Evolutionary conservation across 37 sponge, comb jelly and placozoan species (phyloP), one percentile per base, ranked within the genome.

Genomic region (Amphimedon queenslandica): DNA sequence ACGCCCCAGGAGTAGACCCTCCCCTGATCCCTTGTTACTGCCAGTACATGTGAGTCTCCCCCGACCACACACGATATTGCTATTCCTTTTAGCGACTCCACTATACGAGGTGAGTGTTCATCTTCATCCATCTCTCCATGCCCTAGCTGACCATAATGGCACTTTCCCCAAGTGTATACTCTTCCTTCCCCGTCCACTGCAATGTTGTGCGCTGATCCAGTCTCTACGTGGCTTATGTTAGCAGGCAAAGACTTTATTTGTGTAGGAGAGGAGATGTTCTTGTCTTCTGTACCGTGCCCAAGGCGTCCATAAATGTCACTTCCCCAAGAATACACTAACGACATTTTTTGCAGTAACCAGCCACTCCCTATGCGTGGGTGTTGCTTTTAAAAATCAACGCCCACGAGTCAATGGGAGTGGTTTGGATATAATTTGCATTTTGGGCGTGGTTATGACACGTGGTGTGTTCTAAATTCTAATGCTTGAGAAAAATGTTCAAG

Each of bases 271-370:
- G 39, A 21, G 23, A 58, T 63, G 36, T 82, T 83, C 16, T 33
- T 43, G 79, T 88, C 78, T 30, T 82, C 83, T 1, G 89, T 88
- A 1, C 89, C 89, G 16, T 63, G 63, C 8, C 89, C 89, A 13
- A 88, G 76, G 28, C 89, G 57, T 10, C 89, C 89, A 51, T 88
- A 88, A 13, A 82, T 78, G 58, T 88, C 89, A 61, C 89, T 88
- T 25, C 89, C 89, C 89, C 89, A 88, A 37, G 71, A 40, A 83
- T 80, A 88, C 29, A 87, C 16, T 4, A 70, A 27, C 83, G 67
- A 74, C 25, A 47, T 18, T 47, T 47, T n/a, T n/a, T n/a, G n/a
- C n/a, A n/a, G n/a, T n/a, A n/a, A n/a, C n/a, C n/a, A n/a, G n/a
- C n/a, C n/a, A n/a, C n/a, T n/a, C n/a, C n/a, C n/a, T n/a, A n/a